Base-by-base conservation (phyloP, 2,113 vertebrate genomes). In the Penelope pileata region DNA sequence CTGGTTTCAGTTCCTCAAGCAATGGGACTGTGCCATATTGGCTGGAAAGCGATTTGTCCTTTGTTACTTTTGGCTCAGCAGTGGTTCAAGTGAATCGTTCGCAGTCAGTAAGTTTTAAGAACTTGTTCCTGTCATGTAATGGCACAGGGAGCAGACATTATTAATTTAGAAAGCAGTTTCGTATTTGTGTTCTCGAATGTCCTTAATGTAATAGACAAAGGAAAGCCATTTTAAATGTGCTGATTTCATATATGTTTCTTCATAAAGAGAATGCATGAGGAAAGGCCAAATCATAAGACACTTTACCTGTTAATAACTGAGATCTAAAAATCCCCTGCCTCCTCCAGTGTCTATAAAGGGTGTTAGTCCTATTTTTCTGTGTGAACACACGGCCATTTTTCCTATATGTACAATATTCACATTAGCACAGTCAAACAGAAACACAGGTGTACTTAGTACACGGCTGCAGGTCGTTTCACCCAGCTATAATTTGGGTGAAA, bases 1-100 rank as follows among this genome's bases (percentile, higher is more conserved):
- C 90, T 93, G 93, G 15, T 90, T 97, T 96, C 90, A 60, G 30
- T 48, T 96, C 88, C 83, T 93, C 90, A 81, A 95, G 83, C 10
- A 9, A 60, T 60, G 59, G 36, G 59, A 43, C 73, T 19, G 67
- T 40, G n/a, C 50, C 45, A 84, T 68, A 50, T 19, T 89, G 81
- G 64, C 72, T 91, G 24, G 36, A 69, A 95, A 96, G 78, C 42
- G 32, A 58, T 96, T 86, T 77, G 63, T 43, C 88, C 23, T 86
- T 88, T 93, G 51, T 72, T 94, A 84, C 94, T 92, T 97, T 96
- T 64, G 50, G n/a, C 67, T 93, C 80, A 45, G 22, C 48, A 50
- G 64, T 50, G 54, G 63, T 88, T 96, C 93, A 95, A 95, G 86
- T 94, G 95, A 96, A 96, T 95, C 83, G 76, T 74, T 86, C 83